Conservation (phyloP, 2,888 invertebrate species). For the Quadroppia sp. region DNA sequence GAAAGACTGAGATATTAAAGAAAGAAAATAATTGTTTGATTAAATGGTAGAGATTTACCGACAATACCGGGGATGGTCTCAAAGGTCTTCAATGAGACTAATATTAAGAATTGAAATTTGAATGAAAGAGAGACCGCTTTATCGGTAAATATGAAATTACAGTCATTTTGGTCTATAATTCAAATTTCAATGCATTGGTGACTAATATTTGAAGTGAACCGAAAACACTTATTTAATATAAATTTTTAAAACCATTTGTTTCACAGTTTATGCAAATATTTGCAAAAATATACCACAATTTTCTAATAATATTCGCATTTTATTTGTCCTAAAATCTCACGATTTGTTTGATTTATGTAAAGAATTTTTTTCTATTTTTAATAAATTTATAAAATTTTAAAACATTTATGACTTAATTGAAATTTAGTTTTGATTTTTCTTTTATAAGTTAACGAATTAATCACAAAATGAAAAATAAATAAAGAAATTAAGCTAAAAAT, state of each 20-base stretch:
- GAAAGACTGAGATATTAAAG: neutral
- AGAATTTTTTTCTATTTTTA: neutral
- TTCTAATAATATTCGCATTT: neutral
- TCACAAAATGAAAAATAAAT: neutral
- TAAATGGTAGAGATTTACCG: neutral
- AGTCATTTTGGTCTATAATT: neutral
- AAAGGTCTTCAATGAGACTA: neutral
- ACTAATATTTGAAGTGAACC: neutral
- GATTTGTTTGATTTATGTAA: conserved; percentile 8
- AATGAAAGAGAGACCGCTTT: neutral
- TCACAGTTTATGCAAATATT: neutral
- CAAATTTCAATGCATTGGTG: neutral
- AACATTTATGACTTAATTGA: neutral
- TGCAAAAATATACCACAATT: neutral
- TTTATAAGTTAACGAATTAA: neutral
- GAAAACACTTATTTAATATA: no score
- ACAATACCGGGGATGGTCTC: neutral
- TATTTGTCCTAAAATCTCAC: neutral
- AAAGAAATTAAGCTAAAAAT: neutral
- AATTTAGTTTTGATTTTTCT: neutral
- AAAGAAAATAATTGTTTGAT: neutral
- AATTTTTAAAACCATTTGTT: neutral
- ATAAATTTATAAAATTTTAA: neutral
- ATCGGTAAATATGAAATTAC: neutral
- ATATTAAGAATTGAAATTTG: neutral